phyloP scores from a whole-genome alignment of 2,888 invertebrate species.

The Aromia moschata region DNA sequence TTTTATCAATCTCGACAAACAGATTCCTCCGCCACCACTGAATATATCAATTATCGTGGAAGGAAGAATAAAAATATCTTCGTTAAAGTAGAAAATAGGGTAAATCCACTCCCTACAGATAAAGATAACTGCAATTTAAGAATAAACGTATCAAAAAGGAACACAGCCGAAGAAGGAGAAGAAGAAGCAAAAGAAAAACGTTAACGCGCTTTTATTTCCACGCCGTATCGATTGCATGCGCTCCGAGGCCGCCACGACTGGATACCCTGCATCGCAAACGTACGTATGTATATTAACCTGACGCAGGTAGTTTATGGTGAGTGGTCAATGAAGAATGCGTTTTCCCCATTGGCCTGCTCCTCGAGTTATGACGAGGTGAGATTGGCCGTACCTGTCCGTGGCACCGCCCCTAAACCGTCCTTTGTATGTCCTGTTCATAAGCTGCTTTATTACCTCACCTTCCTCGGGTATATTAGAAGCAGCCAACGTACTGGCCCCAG shows the following conservation, averaged over 20 bases:
- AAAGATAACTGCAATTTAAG: too few relatives aligned
- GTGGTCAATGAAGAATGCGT: conserved; percentile 62
- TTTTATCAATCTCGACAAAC: too few relatives aligned
- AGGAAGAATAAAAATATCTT: too few relatives aligned
- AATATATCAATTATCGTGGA: too few relatives aligned
- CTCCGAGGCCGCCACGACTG: neutral
- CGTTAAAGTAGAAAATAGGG: too few relatives aligned
- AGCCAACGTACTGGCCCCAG: conserved; percentile 41
- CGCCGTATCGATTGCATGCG: conserved; percentile 16
- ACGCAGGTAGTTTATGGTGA: conserved; percentile 62
- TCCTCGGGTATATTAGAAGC: conserved; percentile 51
- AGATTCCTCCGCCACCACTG: too few relatives aligned
- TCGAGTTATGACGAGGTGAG: conserved; percentile 64
- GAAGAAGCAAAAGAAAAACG: neutral
- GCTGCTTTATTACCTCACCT: conserved; percentile 60
- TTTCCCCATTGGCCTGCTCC: conserved; percentile 60
- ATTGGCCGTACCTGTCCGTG: conserved; percentile 61
- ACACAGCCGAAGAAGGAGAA: too few relatives aligned
- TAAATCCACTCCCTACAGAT: too few relatives aligned
- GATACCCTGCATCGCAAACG: conserved; percentile 41
- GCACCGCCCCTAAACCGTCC: conserved; percentile 61
- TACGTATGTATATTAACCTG: conserved; percentile 57
- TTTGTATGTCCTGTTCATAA: conserved; percentile 60
- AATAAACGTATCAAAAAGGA: too few relatives aligned
- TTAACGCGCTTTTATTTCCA: neutral